phyloP scores from a whole-genome alignment of 2,888 invertebrate species.

The Cantharis lateralis region DNA sequence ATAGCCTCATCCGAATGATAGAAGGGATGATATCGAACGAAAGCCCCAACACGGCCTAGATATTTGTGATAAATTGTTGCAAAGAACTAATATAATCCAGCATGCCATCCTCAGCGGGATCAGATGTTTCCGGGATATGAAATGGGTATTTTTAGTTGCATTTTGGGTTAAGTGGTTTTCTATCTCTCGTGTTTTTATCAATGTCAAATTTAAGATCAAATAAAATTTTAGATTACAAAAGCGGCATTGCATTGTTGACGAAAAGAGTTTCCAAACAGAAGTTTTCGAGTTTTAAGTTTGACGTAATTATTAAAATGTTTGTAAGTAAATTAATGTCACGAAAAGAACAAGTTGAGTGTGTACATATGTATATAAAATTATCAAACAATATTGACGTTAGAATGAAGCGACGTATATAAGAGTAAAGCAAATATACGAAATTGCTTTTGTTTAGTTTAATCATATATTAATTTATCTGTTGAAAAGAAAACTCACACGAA shows the following conservation, averaged over 20 bases:
- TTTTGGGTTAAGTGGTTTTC: constrained; percentile 47
- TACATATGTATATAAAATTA: not conserved
- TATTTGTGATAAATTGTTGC: constrained; percentile 45
- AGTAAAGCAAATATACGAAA: not conserved
- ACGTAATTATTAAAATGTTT: not conserved
- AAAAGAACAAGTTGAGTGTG: not conserved
- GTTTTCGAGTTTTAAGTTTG: not conserved
- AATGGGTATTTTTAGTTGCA: constrained; percentile 36
- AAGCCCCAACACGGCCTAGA: constrained; percentile 39
- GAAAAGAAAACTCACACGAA: not conserved
- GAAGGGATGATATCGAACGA: constrained; percentile 41
- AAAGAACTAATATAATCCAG: constrained; percentile 43
- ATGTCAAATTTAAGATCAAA: constrained; percentile 37
- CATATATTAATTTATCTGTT: not conserved
- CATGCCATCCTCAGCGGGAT: constrained; percentile 43
- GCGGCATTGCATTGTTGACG: not conserved
- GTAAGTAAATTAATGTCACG: not conserved
- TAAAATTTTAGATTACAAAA: constrained; percentile 1
- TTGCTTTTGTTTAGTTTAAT: not conserved
- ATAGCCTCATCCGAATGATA: constrained; percentile 39
- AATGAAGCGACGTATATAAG: not conserved
- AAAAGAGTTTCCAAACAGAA: not conserved
- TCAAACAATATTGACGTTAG: not conserved
- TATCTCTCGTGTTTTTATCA: constrained; percentile 45
- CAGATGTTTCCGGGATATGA: constrained; percentile 42